A percentile compares a stretch with the other conserved stretches of the same genome.
Conservation (phyloP, 2,797 vertebrate genomes). For the Crypturellus tataupa region DNA sequence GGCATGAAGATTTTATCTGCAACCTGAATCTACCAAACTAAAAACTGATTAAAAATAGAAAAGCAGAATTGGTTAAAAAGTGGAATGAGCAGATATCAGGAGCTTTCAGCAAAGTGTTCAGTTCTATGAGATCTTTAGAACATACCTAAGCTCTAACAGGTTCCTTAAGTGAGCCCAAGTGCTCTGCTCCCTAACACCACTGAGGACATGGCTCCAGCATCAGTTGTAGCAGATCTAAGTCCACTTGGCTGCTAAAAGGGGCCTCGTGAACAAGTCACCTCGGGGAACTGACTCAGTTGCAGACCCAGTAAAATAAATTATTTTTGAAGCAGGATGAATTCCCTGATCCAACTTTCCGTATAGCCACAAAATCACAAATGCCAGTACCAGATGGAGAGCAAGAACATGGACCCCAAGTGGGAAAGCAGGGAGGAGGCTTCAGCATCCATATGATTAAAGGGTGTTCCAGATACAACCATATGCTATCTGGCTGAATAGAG, state of each 20-base stretch:
- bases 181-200: background rate
- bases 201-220: background rate
- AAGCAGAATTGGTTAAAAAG: background rate
- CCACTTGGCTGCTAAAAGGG: background rate
- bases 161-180: background rate
- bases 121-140: background rate
- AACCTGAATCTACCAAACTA: background rate
- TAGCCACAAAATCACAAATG: background rate
- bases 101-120: background rate
- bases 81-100: background rate
- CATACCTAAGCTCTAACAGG: rapidly evolving
- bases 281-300: background rate
- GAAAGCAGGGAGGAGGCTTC: background rate
- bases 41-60: background rate
- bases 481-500: background rate
- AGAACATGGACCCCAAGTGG: background rate
- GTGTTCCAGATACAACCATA: background rate
- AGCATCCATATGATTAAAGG: background rate
- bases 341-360: background rate
- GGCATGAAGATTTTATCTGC: background rate
- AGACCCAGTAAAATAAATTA: background rate
- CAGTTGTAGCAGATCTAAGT: background rate
- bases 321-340: background rate
- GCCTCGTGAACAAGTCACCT: background rate
- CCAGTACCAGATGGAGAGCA: background rate